These are phyloP conservation scores for Chelonia mydas DNA, from an alignment of 2,797 vertebrate genomes.

Conservation along the genomic window DNA sequence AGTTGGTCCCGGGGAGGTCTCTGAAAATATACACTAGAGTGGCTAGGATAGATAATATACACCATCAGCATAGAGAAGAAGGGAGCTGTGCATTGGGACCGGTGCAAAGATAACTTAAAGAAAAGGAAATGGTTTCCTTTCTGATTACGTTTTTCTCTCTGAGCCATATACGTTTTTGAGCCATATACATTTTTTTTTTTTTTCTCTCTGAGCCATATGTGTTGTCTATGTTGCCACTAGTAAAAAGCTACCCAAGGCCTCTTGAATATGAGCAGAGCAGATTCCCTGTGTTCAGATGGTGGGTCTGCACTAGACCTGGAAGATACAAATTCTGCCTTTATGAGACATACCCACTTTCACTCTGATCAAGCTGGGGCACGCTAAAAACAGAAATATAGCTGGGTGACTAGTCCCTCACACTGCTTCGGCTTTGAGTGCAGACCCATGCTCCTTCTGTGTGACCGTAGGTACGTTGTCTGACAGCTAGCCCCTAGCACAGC, in stretches of 20 bases:
- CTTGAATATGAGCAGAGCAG: neutral
- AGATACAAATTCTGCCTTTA: neutral
- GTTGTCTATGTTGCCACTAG: neutral
- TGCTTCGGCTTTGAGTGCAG: neutral
- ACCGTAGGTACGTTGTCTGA: neutral
- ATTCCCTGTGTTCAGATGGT: neutral
- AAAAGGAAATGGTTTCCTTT: neutral
- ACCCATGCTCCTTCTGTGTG: neutral
- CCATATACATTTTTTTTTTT: no score
- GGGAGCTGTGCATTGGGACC: neutral
- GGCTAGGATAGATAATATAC: neutral
- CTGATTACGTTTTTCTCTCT: neutral
- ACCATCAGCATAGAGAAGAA: neutral
- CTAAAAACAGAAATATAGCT: neutral
- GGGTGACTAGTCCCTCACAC: neutral
- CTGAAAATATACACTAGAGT: neutral
- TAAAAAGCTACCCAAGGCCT: neutral
- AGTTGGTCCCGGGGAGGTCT: neutral
- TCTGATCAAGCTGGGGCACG: neutral
- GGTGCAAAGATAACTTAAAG: neutral
- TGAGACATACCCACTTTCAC: neutral
- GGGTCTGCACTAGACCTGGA: neutral
- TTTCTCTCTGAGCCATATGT: neutral
- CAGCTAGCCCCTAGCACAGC: neutral
- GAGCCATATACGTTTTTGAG: no score